phyloP scores from a whole-genome alignment of 2,113 vertebrate genomes.

The Oceanites oceanicus region DNA sequence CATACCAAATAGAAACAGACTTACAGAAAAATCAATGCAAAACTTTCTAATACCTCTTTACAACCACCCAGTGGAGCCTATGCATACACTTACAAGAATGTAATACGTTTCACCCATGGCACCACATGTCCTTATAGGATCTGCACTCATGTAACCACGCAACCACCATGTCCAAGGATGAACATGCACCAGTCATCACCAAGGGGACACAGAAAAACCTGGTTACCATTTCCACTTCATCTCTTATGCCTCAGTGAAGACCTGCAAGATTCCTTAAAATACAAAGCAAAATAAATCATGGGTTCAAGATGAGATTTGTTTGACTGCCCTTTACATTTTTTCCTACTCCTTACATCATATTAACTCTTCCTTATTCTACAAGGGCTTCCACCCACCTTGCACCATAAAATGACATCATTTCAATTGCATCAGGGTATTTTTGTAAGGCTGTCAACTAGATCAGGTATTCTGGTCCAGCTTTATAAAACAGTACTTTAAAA shows the following conservation, averaged over 20 bases:
- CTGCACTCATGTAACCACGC: not conserved
- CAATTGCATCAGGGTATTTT: not conserved
- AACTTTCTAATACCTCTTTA: not conserved
- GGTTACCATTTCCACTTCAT: not conserved
- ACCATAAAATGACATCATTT: not conserved
- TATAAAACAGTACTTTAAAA: not conserved
- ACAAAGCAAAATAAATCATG: not conserved
- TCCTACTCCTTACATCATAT: not conserved
- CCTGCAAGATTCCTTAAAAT: not conserved
- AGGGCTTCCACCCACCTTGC: not conserved
- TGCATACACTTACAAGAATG: not conserved
- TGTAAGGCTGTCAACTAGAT: not conserved
- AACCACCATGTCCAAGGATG: not conserved
- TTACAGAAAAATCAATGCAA: not conserved
- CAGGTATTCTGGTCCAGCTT: not conserved
- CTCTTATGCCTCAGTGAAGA: rapidly evolving
- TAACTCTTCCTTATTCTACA: not conserved
- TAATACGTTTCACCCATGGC: rapidly evolving
- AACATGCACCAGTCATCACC: not conserved
- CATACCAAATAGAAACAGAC: not conserved
- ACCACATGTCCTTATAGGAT: not conserved
- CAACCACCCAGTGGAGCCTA: not conserved
- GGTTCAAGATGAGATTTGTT: not conserved
- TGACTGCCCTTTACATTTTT: not conserved
- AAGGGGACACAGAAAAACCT: not conserved